Percentiles rank a stretch among this genome's conserved stretches.
Conservation (phyloP, 2,113 vertebrate genomes). For the Microtus ochrogaster region DNA sequence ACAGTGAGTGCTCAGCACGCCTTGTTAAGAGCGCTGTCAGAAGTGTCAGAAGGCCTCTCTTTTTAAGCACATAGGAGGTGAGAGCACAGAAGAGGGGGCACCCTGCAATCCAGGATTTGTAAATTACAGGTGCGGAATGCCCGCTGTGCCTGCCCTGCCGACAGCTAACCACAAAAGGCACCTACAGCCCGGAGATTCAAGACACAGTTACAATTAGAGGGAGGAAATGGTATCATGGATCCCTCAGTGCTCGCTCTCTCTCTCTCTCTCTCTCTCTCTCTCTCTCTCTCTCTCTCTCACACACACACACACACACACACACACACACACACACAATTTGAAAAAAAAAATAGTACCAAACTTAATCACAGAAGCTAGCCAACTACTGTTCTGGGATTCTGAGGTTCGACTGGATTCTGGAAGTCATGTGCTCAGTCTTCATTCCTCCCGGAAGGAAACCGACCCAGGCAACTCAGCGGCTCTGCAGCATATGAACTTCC, state of each 20-base stretch:
- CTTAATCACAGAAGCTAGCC: background rate
- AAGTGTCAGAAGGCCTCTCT: background rate
- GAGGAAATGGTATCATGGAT: background rate
- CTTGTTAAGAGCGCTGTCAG: background rate
- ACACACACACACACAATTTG: background rate
- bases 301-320: constrained; percentile 42
- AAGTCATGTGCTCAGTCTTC: background rate
- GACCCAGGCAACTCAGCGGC: background rate
- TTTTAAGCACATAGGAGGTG: background rate
- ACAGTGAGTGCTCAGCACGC: background rate
- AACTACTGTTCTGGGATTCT: background rate
- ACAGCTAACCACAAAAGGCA: background rate
- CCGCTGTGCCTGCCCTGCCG: background rate
- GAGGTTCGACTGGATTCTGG: background rate
- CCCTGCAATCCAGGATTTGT: background rate
- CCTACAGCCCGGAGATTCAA: background rate
- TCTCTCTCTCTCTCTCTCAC: background rate
- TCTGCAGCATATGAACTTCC: background rate
- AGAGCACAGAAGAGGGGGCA: background rate
- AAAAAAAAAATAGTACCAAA: too few relatives aligned
- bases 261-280: background rate
- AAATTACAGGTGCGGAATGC: background rate
- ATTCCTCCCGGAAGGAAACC: background rate
- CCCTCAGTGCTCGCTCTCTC: background rate
- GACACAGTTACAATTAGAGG: background rate